Base-by-base conservation (phyloP, 1,140 invertebrate genomes). In the Phymastichus coffea region DNA sequence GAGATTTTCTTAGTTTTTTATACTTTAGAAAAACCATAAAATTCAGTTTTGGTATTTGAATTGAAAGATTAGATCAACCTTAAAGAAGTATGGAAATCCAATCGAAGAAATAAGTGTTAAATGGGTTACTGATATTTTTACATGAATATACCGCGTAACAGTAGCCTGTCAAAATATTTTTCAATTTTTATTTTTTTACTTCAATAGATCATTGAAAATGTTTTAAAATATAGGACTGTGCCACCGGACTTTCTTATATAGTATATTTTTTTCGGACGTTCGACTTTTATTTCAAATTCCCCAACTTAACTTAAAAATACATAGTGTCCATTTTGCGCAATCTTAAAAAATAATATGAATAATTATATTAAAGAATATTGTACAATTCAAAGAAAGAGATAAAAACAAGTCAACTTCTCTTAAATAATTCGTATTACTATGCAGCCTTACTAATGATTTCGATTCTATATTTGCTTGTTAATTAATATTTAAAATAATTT, bases 281-380 rank as follows among this genome's bases (percentile, higher is more conserved):
- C 25, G 35, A 38, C 28, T 37, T 52, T 30, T 49, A 35, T 49
- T 17, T 49, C 30, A 52, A 25, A 23, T 19, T 4, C 33, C 37
- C 28, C 7, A 22, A 35, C 23, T 17, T 19, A 52, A 52, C 2
- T 52, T 8, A 38, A 52, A 52, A 52, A 38, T 43, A 19, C 12
- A 4, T 52, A 52, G 22, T 38, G 25, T 40, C 23, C 35, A 52
- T 23, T 38, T 25, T 15, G 49, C 28, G 35, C 14, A 38, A 52
- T 25, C 22, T 52, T 37, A 52, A 52, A 2, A 52, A 52, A 10
- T 15, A 38, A 28, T 8, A 52, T 23, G 3, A n/a, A 52, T 52
- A 37, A 52, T 38, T 35, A 40, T n/a, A 51, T 52, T 52, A 52
- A 52, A 52, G 38, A 52, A 40, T 8, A 23, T 52, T 52, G 49